phyloP scores from a whole-genome alignment of 2,797 vertebrate species.

The Premnoplex brunnescens region DNA sequence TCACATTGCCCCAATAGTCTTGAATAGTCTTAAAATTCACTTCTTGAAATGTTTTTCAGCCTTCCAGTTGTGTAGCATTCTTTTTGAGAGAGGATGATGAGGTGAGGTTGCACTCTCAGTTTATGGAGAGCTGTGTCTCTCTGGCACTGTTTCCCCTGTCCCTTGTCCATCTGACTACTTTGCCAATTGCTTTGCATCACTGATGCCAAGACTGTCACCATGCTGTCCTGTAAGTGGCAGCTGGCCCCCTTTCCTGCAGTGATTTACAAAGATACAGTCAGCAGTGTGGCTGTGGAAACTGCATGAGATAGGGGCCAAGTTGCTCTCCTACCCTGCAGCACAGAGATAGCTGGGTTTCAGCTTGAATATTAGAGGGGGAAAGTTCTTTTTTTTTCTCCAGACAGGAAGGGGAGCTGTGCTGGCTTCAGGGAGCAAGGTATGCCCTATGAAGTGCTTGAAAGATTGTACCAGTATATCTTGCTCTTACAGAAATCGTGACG shows the following conservation, averaged over 20 bases:
- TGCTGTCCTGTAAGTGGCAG: not conserved
- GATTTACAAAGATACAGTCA: not conserved
- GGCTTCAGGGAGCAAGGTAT: not conserved
- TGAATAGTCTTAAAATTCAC: not conserved
- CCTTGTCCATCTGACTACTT: not conserved
- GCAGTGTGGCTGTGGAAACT: not conserved
- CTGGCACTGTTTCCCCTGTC: not conserved
- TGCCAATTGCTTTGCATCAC: not conserved
- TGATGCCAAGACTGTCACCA: not conserved
- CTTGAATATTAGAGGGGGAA: not conserved
- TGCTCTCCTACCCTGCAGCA: not conserved
- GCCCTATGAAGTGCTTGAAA: not conserved
- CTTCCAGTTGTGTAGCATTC: not conserved
- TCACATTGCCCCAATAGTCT: not conserved
- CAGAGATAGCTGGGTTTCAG: not conserved
- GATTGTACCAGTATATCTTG: not conserved
- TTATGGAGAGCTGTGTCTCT: not conserved
- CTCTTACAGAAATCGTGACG: not conserved
- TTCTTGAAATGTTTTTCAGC: not conserved
- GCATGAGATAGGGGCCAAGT: no score
- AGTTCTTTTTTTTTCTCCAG: not conserved
- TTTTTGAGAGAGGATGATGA: not conserved
- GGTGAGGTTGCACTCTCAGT: not conserved
- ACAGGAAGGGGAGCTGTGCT: not conserved
- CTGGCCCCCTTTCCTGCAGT: not conserved